Percentiles rank a stretch among this genome's conserved stretches.
These are phyloP conservation scores for Colletes collaris DNA, from an alignment of 2,888 invertebrate species.

Conservation along the genomic window DNA sequence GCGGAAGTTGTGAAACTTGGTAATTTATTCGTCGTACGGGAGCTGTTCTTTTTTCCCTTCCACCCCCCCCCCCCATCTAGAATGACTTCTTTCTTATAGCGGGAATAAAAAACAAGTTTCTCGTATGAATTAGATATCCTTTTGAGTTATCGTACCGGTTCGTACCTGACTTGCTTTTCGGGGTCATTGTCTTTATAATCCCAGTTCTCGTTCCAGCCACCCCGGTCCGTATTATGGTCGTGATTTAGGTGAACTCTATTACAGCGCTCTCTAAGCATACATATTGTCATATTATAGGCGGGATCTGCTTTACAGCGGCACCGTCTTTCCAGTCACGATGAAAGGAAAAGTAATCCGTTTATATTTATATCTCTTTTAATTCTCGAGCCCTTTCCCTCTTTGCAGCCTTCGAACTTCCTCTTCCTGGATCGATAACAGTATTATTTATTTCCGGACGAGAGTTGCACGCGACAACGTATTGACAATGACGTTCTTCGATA, in stretches of 20 bases:
- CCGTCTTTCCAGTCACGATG: constrained; percentile 4
- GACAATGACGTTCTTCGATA: too few species aligned
- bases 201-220: constrained; percentile 46
- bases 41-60: neutral
- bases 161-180: constrained; percentile 32
- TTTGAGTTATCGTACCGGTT: constrained; percentile 45
- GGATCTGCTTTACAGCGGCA: constrained; percentile 26
- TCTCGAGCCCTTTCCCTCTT: neutral
- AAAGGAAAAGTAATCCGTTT: constrained; percentile 23
- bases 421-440: too few species aligned
- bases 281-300: constrained; percentile 57
- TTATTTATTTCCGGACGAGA: too few species aligned
- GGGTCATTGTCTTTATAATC: constrained; percentile 59
- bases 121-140: constrained; percentile 51
- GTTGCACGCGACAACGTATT: too few species aligned
- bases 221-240: constrained; percentile 33
- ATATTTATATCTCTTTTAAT: constrained; percentile 15
- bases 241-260: constrained; percentile 57
- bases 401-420: neutral
- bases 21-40: constrained; percentile 40
- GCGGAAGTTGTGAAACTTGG: constrained; percentile 54
- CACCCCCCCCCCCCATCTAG: neutral
- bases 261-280: constrained; percentile 40
- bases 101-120: constrained; percentile 52
- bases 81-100: constrained; percentile 24